Evolutionary conservation across 2,888 invertebrate genomes (phyloP), one percentile per base, ranked within the genome.

Genomic region (Diogma glabrata): DNA sequence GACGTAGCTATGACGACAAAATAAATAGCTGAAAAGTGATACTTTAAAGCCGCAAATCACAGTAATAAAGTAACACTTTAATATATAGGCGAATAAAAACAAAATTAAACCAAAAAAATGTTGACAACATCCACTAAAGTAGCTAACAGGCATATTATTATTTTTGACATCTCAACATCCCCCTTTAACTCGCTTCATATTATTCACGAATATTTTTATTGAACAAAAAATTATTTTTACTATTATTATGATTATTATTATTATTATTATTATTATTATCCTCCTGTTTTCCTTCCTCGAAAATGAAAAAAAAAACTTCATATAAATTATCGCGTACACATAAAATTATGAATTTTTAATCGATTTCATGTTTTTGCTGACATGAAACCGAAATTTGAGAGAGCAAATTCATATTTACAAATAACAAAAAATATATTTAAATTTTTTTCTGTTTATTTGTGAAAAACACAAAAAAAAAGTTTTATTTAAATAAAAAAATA

Each of bases 131-230:
- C 22, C 40, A 40, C 19, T 40, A 40, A 20, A 40, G 40, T 19
- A 40, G 40, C 40, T 40, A 40, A 40, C 40, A 40, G 40, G 40
- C 40, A 40, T 40, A 40, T 40, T 40, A 40, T 40, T 40, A 40
- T 40, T 40, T 40, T 40, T 40, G 40, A 40, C 40, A 40, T 40
- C 40, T 40, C 40, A 40, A 40, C 40, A 40, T 40, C 40, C 40
- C 40, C 22, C 22, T 40, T 40, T 40, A 20, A 12, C 22, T 40
- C 19, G 19, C 22, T 40, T n/a, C n/a, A n/a, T n/a, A n/a, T n/a
- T n/a, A n/a, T n/a, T n/a, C 20, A 40, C 19, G 40, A 40, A 19
- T 20, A 10, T 19, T 16, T 12, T 36, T n/a, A 12, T 10, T 40
- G 20, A 38, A 19, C 2, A 20, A 6, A 19, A 19, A 19, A 19